Evolutionary conservation across 2,888 invertebrate genomes (phyloP), one percentile per base, ranked within the genome.

Genomic region (Stenodera caucasica): DNA sequence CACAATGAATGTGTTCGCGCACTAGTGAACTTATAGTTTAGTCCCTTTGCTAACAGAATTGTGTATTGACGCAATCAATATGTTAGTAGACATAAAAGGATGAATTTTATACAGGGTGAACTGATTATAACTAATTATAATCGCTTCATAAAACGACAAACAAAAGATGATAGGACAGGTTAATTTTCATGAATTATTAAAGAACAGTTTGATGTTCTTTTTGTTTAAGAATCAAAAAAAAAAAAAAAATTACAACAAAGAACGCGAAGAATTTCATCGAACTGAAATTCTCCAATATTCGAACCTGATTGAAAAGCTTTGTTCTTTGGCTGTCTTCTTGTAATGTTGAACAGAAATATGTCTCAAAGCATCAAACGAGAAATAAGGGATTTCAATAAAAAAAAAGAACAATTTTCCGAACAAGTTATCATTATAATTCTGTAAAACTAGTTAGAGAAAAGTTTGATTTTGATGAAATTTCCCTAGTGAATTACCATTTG

Each of bases 31-130:
- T 14, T 3, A 12, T 45, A 45, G 21, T 45, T 26, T 45, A 45
- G 12, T 18, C 53, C 53, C 15, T 6, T 32, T 2, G 18, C 11
- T 32, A 52, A 29, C 11, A 21, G 33, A 18, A 33, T 15, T 45
- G 18, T 40, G 14, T 59, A 55, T 59, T 55, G 53, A 60, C 52
- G 49, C 45, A 60, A 60, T 60, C 60, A 60, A 60, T 60, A 60
- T 53, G 49, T 55, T 53, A 37, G 30, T 32, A 57, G 14, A 49
- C 15, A 49, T 49, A 21, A 49, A 49, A 3, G 21, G n/a, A 33
- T 14, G 45, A 52, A 52, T 32, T 52, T 51, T 49, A 45, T 45
- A 23, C 49, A 26, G 18, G 2, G 57, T 1, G 8, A 15, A 49
- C 30, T 51, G 23, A 35, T 33, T 21, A 18, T 49, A 12, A 32